These are phyloP conservation scores for Potamarius usumacintae DNA, from an alignment of 2,113 vertebrate species.

Conservation along the genomic window DNA sequence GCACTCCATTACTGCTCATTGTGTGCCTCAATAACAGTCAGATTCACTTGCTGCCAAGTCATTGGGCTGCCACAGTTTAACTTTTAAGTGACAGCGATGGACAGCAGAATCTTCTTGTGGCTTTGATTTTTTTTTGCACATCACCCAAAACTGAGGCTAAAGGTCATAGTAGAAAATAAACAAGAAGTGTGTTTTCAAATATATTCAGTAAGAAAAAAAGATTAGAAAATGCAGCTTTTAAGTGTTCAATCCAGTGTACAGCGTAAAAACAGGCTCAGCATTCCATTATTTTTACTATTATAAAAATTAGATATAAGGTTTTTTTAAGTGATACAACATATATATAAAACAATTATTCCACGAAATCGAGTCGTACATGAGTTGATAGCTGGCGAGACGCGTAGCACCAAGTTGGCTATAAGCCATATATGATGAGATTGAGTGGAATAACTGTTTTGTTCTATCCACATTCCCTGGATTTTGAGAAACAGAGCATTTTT, in stretches of 20 bases:
- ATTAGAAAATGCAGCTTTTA: neutral
- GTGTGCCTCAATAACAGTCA: conserved; percentile 33
- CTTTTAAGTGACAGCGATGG: conserved; percentile 17
- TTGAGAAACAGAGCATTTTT: too few species aligned
- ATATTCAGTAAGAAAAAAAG: neutral
- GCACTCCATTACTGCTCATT: conserved; percentile 15
- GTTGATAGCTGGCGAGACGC: too few species aligned
- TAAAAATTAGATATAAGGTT: neutral
- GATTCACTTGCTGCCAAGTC: conserved; percentile 6
- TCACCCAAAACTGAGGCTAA: neutral
- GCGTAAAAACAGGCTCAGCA: neutral
- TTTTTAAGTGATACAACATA: too few species aligned
- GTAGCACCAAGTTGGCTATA: too few species aligned
- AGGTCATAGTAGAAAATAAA: neutral
- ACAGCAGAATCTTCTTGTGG: neutral
- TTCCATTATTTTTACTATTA: neutral
- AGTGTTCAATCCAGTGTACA: neutral
- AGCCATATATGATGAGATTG: too few species aligned
- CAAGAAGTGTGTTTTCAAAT: neutral
- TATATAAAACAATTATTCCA: too few species aligned
- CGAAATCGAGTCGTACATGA: too few species aligned
- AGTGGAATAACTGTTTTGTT: too few species aligned
- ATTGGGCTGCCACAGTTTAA: conserved; percentile 18
- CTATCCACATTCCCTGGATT: too few species aligned
- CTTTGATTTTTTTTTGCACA: neutral